phyloP scores from a whole-genome alignment of 2,113 vertebrate genomes.

The Atherinomorus stipes region DNA sequence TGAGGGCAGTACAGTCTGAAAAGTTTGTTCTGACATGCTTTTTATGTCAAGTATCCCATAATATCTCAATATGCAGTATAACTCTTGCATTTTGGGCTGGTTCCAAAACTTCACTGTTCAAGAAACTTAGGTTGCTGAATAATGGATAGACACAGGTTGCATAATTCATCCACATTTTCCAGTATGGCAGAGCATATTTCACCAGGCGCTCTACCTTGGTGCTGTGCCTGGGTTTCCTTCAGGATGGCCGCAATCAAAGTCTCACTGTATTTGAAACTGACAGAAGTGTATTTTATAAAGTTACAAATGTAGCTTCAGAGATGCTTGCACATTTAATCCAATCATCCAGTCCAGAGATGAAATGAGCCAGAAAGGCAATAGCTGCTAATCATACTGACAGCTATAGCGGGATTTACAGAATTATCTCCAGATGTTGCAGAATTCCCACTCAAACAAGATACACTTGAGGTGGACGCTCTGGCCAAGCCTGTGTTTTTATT shows the following conservation, averaged over 20 bases:
- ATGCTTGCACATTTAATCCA: slow-evolving; percentile 32
- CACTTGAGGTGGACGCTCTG: slow-evolving; percentile 11
- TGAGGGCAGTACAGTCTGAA: background rate
- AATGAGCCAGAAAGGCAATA: slow-evolving; percentile 33
- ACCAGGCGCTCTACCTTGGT: slow-evolving; percentile 45
- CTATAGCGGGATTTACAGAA: slow-evolving; percentile 23
- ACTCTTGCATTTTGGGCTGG: slow-evolving; percentile 9
- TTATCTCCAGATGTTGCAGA: slow-evolving; percentile 27
- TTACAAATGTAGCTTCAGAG: slow-evolving; percentile 11
- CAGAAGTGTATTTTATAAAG: slow-evolving; percentile 33
- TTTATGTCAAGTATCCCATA: background rate
- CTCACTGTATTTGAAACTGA: slow-evolving; percentile 9
- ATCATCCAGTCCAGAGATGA: slow-evolving; percentile 17
- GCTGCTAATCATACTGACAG: slow-evolving; percentile 39
- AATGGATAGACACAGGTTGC: slow-evolving; percentile 73
- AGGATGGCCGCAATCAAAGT: slow-evolving; percentile 34
- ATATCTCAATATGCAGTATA: background rate
- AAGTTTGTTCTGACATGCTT: background rate
- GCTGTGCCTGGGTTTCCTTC: slow-evolving; percentile 31
- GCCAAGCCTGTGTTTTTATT: slow-evolving; percentile 8
- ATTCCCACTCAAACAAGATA: slow-evolving; percentile 8
- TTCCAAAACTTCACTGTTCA: slow-evolving; percentile 68
- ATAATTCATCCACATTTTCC: slow-evolving; percentile 81
- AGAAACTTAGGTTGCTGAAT: slow-evolving; percentile 75
- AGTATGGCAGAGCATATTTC: slow-evolving; percentile 73